Evolutionary conservation across 2,113 vertebrate genomes (phyloP).

Genomic region (Crotalus viridis): DNA sequence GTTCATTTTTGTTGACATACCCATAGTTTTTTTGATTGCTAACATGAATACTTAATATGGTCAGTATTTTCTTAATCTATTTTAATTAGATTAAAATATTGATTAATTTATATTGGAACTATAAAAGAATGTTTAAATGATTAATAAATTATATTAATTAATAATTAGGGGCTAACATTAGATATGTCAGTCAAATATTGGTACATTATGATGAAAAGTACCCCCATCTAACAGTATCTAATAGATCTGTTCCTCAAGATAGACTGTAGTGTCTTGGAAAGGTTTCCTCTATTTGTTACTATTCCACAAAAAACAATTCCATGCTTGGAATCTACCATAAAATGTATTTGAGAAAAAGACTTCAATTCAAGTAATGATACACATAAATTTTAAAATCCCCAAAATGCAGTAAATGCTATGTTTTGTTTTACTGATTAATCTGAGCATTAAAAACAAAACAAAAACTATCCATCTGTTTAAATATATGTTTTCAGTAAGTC

Average conservation of each 20-base stretch:
- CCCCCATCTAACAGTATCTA: neutral
- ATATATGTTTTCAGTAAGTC: neutral
- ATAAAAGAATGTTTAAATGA: slow-evolving; percentile 5
- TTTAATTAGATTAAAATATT: neutral
- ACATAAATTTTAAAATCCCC: neutral
- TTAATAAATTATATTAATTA: neutral
- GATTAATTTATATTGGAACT: neutral
- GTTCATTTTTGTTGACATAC: neutral
- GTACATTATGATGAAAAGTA: neutral
- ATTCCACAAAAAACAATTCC: neutral
- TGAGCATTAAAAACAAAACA: neutral
- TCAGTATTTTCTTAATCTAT: neutral
- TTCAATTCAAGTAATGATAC: neutral
- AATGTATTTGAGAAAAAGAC: neutral
- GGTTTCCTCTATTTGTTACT: neutral
- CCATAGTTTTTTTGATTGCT: neutral
- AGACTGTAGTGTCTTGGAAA: neutral
- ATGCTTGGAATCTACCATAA: neutral
- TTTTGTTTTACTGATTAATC: neutral
- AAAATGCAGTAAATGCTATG: neutral
- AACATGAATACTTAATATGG: neutral
- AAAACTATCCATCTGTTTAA: neutral
- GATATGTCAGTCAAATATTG: neutral
- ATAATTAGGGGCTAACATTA: neutral
- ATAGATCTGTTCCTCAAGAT: neutral